phyloP scores from a whole-genome alignment of 92 coral and sea anemone genomes.

The Metridium senile region DNA sequence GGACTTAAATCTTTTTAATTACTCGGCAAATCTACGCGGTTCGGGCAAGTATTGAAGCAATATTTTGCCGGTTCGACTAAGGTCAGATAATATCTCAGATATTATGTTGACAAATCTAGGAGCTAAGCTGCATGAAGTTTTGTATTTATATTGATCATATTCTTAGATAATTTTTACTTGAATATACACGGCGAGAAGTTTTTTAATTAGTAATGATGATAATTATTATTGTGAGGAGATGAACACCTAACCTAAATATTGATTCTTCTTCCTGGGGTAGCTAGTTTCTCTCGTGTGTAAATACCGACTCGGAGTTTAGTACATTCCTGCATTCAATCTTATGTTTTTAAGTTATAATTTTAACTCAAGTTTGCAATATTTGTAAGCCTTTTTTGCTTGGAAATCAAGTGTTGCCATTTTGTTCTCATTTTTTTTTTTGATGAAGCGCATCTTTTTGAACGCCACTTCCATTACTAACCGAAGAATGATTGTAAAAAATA shows the following conservation, averaged over 20 bases:
- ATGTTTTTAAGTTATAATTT: too few species aligned
- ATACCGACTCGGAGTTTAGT: neutral
- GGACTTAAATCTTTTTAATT: constrained; percentile 22
- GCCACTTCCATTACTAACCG: neutral
- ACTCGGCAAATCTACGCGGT: neutral
- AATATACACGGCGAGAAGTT: neutral
- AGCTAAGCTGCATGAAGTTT: neutral
- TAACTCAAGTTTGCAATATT: neutral
- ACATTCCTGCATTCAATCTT: neutral
- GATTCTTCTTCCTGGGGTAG: neutral
- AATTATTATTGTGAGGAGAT: neutral
- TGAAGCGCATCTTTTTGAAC: neutral
- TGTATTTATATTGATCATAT: constrained; percentile 7
- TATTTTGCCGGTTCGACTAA: constrained; percentile 4
- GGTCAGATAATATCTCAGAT: constrained; percentile 21
- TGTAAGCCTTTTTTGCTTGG: neutral
- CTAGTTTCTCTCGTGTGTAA: neutral
- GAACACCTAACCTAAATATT: neutral
- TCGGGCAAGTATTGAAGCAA: neutral
- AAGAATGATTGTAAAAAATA: neutral
- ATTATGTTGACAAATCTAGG: constrained; percentile 15
- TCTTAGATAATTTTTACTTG: neutral
- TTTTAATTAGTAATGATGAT: neutral
- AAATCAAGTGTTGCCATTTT: neutral
- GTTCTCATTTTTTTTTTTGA: neutral